Base-by-base conservation (phyloP, 2,888 invertebrate species). In the Trachelus stipa region DNA sequence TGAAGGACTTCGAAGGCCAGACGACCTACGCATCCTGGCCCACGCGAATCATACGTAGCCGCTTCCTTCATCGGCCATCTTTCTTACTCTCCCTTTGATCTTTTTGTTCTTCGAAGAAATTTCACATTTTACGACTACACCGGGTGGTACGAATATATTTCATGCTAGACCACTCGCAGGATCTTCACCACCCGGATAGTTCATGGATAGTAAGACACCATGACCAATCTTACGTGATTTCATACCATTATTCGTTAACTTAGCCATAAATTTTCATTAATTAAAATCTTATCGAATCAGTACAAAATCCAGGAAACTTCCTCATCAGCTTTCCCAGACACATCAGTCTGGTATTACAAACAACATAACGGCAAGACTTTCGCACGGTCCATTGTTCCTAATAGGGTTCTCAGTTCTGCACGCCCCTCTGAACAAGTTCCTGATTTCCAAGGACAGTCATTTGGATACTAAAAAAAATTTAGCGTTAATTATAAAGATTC, bases 1-100 rank as follows among this genome's bases (percentile, higher is more conserved):
- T 82, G 86, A 87, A 87, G 88, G 86, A 87, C 85, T 87, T 80
- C 85, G 88, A 88, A 88, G 88, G 88, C 86, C 86, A 88, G 73
- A n/a, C 81, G 81, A 74, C 87, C 87, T 81, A 87, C 87, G 80
- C 83, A 71, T 11, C 12, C 15, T 79, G 77, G 79, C 87, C 88
- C 85, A 88, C 87, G 83, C 85, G 75, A 75, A 75, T 34, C 0
- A 34, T 34, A 71, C 33, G 3, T 31, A 31, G 9, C 56, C 23
- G 23, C 9, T 56, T 56, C 56, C 56, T 56, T 56, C 56, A 56
- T 23, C 23, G 1, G 23, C 56, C 56, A 56, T 56, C 71, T 12
- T 71, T 33, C 31, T 31, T 4, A 71, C 15, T 15, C 71, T 15
- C 71, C 12, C 31, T 31, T 12, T 31, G 23, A 56, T 56, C 23